Base-by-base conservation (phyloP, 2,797 vertebrate genomes). In the Dallia pectoralis region DNA sequence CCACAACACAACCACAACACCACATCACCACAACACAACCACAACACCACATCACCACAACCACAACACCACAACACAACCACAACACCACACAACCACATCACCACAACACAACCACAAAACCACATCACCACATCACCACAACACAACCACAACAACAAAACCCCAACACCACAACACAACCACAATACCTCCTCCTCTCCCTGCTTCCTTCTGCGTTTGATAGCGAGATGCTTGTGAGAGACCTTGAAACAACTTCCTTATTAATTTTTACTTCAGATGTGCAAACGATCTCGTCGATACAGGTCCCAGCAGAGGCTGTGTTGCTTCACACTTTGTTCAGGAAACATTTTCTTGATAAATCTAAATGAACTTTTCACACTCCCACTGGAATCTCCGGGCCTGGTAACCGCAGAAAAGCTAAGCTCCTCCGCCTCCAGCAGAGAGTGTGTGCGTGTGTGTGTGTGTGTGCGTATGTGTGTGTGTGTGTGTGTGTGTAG, bases 261-360 rank as follows among this genome's bases (percentile, higher is more conserved):
- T 93, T 94, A 95, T 97, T 95, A 96, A 97, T 97, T 95, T 96
- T 96, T 96, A 91, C 91, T 92, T 97, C 95, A 97, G 96, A 98
- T 96, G 95, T 97, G 96, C 93, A 96, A 97, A 98, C 96, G 86
- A 91, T 88, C 91, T 79, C 89, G 90, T 92, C 91, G 93, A 94
- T 92, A 91, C 88, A 89, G 93, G 90, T 94, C 95, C 95, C 95
- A 88, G 85, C 82, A 93, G 95, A 92, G 89, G 89, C 85, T 85
- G 80, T 0, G 73, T 85, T 89, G 87, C 92, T 96, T 96, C 96
- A 93, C 95, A 95, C 94, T 95, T 93, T 88, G 91, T 44, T 67
- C 81, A 82, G 77, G 89, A 90, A 74, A 82, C 90, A 87, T 91
- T 93, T 88, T 81, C 91, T 91, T 86, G 85, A 91, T 95, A 92